A percentile compares a stretch with the other conserved stretches of the same genome.
phyloP scores from a whole-genome alignment of 2,888 invertebrate genomes.

The Dryomyza anilis region DNA sequence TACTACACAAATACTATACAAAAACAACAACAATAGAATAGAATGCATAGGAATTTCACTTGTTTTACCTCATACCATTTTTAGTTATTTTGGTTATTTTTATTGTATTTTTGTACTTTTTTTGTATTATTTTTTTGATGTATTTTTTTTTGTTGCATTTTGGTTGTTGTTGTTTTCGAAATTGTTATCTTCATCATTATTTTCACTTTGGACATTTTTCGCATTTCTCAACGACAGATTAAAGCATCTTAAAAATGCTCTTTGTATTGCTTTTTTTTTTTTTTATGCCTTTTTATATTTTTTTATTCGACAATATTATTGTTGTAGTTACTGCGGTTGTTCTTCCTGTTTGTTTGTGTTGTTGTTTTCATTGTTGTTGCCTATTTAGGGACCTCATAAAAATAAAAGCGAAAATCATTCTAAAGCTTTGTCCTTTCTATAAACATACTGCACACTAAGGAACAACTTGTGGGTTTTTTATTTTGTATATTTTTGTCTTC shows the following conservation, averaged over 20 bases:
- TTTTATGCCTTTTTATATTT: background rate
- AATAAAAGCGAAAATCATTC: background rate
- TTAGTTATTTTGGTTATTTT: too few relatives aligned
- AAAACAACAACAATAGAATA: too few relatives aligned
- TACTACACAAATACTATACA: too few relatives aligned
- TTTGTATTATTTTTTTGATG: too few relatives aligned
- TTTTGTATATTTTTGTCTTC: too few relatives aligned
- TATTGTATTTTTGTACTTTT: too few relatives aligned
- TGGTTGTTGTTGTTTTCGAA: background rate
- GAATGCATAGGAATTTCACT: too few relatives aligned
- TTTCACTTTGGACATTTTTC: conserved; percentile 17
- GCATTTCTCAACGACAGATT: conserved; percentile 2
- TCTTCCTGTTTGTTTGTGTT: background rate
- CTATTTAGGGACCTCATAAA: conserved; percentile 1
- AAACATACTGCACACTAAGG: too few relatives aligned
- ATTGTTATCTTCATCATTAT: conserved; percentile 18
- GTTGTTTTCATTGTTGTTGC: background rate
- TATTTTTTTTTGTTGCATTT: too few relatives aligned
- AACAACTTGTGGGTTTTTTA: too few relatives aligned
- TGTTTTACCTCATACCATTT: too few relatives aligned
- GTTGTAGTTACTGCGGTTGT: background rate
- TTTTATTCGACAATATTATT: background rate
- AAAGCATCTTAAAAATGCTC: conserved; percentile 12
- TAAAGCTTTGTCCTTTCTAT: too few relatives aligned
- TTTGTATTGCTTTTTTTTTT: background rate